Percentiles rank a stretch among this genome's conserved stretches.
Evolutionary conservation across 2,113 vertebrate species (phyloP).

Genomic region (Cephalopholis sonnerati): DNA sequence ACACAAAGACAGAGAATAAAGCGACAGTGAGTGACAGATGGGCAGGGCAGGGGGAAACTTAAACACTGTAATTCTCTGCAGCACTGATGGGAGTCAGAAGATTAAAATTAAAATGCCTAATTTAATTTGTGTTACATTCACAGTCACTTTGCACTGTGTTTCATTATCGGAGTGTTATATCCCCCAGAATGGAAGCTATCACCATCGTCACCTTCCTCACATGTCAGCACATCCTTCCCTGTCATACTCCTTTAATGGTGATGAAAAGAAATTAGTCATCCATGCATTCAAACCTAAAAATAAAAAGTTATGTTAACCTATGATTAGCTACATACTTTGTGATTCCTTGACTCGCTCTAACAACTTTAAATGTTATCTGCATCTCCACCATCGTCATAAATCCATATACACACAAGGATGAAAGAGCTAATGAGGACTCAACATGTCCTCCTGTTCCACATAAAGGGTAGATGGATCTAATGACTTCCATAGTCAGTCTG

Average conservation of each 20-base stretch:
- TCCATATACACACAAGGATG: constrained; percentile 12
- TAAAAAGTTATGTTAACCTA: not conserved
- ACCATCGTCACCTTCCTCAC: constrained; percentile 35
- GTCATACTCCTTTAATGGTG: constrained; percentile 30
- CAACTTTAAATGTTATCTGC: constrained; percentile 13
- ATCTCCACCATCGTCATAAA: constrained; percentile 22
- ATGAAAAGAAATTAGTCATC: not conserved
- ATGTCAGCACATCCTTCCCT: constrained; percentile 27
- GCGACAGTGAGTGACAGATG: constrained; percentile 61
- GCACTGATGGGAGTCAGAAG: constrained; percentile 54
- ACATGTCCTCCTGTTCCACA: constrained; percentile 6
- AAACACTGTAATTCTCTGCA: constrained; percentile 45
- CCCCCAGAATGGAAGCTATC: constrained; percentile 37
- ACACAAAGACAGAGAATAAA: constrained; percentile 42
- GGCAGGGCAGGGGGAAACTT: constrained; percentile 26
- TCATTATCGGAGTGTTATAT: constrained; percentile 71
- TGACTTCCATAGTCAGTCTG: constrained; percentile 18
- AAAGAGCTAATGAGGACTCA: constrained; percentile 19
- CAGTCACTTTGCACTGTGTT: constrained; percentile 74
- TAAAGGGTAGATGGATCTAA: constrained; percentile 20
- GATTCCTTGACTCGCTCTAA: not conserved
- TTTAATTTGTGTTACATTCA: constrained; percentile 76
- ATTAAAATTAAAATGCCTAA: constrained; percentile 74
- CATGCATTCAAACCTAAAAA: constrained; percentile 5
- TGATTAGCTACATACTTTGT: not conserved